Evolutionary conservation across 1,140 invertebrate genomes (phyloP).

Genomic region (Aphaenogaster ashmeadi): DNA sequence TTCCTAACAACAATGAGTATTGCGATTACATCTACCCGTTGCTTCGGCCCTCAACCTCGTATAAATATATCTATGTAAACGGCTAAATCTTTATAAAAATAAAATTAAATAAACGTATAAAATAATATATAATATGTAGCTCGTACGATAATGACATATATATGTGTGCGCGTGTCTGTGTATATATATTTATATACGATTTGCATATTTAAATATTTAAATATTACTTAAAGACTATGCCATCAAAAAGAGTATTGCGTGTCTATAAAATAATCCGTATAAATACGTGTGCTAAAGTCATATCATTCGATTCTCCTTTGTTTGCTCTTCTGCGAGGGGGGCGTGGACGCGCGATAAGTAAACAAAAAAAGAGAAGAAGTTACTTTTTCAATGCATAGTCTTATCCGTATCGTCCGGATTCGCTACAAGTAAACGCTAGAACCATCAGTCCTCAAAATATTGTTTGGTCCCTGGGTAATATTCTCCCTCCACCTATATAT

Average conservation of each 20-base stretch:
- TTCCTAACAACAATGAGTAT: conserved; percentile 71
- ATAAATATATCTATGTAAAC: conserved; percentile 79
- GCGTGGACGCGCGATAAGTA: conserved; percentile 4
- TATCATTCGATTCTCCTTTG: conserved; percentile 28
- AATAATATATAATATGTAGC: conserved; percentile 80
- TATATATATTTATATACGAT: conserved; percentile 77
- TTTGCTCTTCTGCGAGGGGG: neutral
- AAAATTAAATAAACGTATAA: conserved; percentile 84
- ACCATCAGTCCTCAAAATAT: conserved; percentile 84
- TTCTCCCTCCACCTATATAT: conserved; percentile 73
- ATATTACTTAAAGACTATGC: conserved; percentile 66
- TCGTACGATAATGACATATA: conserved; percentile 12
- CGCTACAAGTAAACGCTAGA: conserved; percentile 84
- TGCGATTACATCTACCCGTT: conserved; percentile 64
- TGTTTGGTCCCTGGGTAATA: conserved; percentile 84
- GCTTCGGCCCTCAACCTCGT: conserved; percentile 66
- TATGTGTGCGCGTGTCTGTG: neutral
- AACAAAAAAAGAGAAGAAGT: conserved; percentile 82
- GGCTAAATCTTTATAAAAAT: conserved; percentile 83
- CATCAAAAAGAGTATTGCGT: conserved; percentile 56
- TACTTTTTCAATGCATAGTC: conserved; percentile 72
- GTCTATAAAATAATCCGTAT: conserved; percentile 38
- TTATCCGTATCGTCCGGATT: conserved; percentile 75
- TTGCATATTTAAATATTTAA: conserved; percentile 81
- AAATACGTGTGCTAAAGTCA: conserved; percentile 34